These are phyloP conservation scores for Pterois miles DNA, from an alignment of 2,797 vertebrate species.

Conservation along the genomic window DNA sequence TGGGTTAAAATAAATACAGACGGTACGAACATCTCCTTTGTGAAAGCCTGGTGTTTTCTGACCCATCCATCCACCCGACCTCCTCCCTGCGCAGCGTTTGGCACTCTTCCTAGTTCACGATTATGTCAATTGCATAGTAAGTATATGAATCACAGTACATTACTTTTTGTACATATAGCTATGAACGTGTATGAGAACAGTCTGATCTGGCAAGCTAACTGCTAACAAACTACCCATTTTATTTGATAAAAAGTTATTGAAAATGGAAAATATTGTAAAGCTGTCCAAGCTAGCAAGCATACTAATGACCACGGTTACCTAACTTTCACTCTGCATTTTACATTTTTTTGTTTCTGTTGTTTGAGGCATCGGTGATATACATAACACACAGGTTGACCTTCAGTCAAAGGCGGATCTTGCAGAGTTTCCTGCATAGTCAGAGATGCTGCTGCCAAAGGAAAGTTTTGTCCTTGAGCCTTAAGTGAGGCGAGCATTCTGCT, in stretches of 20 bases:
- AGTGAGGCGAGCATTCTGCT: not conserved
- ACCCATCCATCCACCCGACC: no score
- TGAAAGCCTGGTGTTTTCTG: no score
- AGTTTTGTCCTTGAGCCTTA: not conserved
- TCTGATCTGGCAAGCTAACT: not conserved
- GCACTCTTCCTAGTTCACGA: no score
- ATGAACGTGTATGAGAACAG: no score
- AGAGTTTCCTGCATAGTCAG: not conserved
- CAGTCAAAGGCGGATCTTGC: not conserved
- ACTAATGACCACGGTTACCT: no score
- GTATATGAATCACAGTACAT: no score
- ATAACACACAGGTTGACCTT: not conserved
- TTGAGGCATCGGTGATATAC: not conserved
- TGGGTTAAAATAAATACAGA: no score
- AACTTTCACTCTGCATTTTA: no score
- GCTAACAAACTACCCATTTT: not conserved
- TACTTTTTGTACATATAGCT: no score
- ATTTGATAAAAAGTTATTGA: not conserved
- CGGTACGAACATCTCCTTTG: no score
- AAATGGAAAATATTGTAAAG: not conserved
- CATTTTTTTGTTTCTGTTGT: not conserved
- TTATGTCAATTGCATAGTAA: no score
- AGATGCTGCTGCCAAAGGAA: constrained; percentile 1
- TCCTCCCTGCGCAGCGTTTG: no score
- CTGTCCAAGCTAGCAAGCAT: not conserved